Percentiles rank a stretch among this genome's conserved stretches.
These are phyloP conservation scores for Sarcophaga rosellei DNA, from an alignment of 2,888 invertebrate species.

Conservation along the genomic window DNA sequence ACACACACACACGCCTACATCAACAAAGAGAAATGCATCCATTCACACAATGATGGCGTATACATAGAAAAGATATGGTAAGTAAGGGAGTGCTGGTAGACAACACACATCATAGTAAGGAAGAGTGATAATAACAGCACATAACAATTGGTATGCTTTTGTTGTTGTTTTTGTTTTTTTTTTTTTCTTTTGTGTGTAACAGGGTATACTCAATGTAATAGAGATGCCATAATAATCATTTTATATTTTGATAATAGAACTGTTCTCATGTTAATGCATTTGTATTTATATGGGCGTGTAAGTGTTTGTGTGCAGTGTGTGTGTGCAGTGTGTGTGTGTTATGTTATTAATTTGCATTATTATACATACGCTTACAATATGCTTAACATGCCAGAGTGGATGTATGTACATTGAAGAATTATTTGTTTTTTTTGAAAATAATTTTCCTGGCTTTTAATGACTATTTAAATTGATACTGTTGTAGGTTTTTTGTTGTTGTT, in stretches of 20 bases:
- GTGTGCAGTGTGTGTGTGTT: not conserved
- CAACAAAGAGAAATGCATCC: slow-evolving; percentile 2
- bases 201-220: no score
- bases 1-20: slow-evolving; percentile 31
- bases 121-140: no score
- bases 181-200: no score
- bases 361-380: slow-evolving; percentile 49
- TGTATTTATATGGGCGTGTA: not conserved
- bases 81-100: no score
- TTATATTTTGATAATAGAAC: no score
- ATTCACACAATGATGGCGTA: not conserved
- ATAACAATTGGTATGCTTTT: no score
- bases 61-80: not conserved
- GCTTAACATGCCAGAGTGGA: slow-evolving; percentile 31
- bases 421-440: not conserved
- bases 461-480: slow-evolving; percentile 49
- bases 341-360: slow-evolving; percentile 44
- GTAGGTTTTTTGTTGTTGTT: slow-evolving; percentile 12
- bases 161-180: no score
- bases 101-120: no score
- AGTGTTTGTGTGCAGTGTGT: not conserved
- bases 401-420: slow-evolving; percentile 15
- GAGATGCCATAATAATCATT: no score
- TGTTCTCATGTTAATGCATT: not conserved
- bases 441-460: slow-evolving; percentile 51